Conservation (phyloP, 2,888 invertebrate genomes). For the Deilephila elpenor region DNA sequence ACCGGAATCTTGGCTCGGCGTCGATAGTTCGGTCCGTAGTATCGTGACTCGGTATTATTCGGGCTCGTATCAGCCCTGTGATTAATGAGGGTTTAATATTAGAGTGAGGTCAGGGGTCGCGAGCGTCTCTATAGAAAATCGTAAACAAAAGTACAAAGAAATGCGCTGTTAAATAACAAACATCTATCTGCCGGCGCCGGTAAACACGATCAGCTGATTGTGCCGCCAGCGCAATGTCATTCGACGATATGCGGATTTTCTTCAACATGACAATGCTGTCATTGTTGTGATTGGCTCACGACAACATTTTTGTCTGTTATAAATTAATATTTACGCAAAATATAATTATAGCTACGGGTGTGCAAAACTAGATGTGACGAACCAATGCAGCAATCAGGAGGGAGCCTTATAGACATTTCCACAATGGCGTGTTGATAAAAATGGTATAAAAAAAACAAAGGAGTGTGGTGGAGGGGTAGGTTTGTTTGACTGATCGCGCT, state of each 20-base stretch:
- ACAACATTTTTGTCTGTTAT: neutral
- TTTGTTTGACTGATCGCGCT: neutral
- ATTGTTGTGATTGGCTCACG: neutral
- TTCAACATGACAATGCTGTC: neutral
- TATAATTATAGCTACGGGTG: neutral
- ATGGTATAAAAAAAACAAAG: neutral
- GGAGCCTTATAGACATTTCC: neutral
- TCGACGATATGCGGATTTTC: neutral
- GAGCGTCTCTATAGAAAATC: slow-evolving; percentile 45
- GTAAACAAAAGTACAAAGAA: slow-evolving; percentile 42
- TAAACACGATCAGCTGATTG: slow-evolving; percentile 20
- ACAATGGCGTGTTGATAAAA: neutral
- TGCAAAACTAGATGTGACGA: neutral
- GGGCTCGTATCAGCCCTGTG: slow-evolving; percentile 47
- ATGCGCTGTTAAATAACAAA: neutral
- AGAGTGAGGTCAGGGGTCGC: slow-evolving; percentile 52
- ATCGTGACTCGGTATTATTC: slow-evolving; percentile 3
- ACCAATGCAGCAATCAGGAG: neutral
- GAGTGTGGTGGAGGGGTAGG: neutral
- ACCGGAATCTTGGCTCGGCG: slow-evolving; percentile 33
- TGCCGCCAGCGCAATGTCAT: neutral
- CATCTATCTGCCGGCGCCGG: neutral
- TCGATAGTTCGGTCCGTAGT: slow-evolving; percentile 24
- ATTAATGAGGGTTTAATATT: slow-evolving; percentile 50
- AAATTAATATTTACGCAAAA: neutral